Percentiles rank a stretch among this genome's conserved stretches.
Evolutionary conservation across 2,888 invertebrate genomes (phyloP).

Genomic region (Philaethria dido): DNA sequence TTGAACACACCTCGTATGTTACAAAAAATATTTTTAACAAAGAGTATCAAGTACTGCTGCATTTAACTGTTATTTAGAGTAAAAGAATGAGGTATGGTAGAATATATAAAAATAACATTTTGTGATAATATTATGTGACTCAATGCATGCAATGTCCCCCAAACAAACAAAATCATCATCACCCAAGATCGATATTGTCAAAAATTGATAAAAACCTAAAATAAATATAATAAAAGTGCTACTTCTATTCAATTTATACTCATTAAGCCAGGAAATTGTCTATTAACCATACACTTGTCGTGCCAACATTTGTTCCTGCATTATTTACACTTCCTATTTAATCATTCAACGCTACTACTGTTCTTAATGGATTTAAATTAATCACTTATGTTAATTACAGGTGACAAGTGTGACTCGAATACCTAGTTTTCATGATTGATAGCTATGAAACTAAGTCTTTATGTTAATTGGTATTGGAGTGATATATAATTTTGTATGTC

Average conservation of each 20-base stretch:
- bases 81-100: too few relatives aligned
- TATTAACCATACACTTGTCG: constrained; percentile 52
- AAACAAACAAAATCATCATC: too few relatives aligned
- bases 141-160: too few relatives aligned
- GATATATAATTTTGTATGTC: too few relatives aligned
- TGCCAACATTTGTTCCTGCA: constrained; percentile 57
- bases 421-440: constrained; percentile 26
- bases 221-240: background rate
- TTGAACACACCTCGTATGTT: too few relatives aligned
- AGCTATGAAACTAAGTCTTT: background rate
- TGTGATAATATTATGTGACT: too few relatives aligned
- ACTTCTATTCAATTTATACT: constrained; percentile 40
- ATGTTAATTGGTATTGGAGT: too few relatives aligned
- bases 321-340: constrained; percentile 53
- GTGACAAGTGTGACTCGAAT: constrained; percentile 31
- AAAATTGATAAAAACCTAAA: background rate
- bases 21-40: too few relatives aligned
- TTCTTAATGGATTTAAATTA: constrained; percentile 42
- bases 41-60: too few relatives aligned
- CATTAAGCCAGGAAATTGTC: constrained; percentile 65
- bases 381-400: constrained; percentile 23
- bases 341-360: constrained; percentile 37
- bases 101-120: too few relatives aligned
- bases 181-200: too few relatives aligned
- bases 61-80: too few relatives aligned